Percentiles rank a stretch among this genome's conserved stretches.
Evolutionary conservation across 2,888 invertebrate species (phyloP).

Genomic region (Xestia ashworthii): DNA sequence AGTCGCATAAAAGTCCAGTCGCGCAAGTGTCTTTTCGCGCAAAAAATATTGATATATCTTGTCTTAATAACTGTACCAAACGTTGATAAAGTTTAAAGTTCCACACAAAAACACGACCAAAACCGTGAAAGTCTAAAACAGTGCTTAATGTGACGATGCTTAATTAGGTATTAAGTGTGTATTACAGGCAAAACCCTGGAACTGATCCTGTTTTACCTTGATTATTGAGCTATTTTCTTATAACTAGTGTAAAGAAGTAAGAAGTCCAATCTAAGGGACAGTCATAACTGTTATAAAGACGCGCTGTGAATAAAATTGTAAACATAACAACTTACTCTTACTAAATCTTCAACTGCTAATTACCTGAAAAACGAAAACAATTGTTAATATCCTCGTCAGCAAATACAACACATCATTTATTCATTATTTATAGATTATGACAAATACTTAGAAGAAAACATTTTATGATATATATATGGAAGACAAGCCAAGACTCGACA

Average conservation of each 20-base stretch:
- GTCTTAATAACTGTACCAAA: no score
- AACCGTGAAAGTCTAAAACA: no score
- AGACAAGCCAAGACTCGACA: background rate
- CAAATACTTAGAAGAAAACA: background rate
- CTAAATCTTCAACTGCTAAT: constrained; percentile 5
- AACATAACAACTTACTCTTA: constrained; percentile 13
- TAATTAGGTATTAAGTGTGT: background rate
- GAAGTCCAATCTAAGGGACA: background rate
- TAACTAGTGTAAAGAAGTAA: background rate
- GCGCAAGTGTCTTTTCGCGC: no score
- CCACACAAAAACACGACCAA: no score
- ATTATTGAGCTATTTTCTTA: background rate
- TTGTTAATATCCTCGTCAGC: background rate
- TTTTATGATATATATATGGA: background rate
- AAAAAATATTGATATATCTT: no score
- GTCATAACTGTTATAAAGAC: background rate
- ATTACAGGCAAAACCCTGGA: background rate
- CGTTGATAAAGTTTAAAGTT: no score
- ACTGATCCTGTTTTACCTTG: background rate
- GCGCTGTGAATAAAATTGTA: background rate
- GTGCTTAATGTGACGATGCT: no score
- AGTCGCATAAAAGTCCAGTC: no score
- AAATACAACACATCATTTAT: background rate
- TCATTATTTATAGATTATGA: background rate
- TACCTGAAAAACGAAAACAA: constrained; percentile 40